These are phyloP conservation scores for Meiosimyza platycephala DNA, from an alignment of 2,888 invertebrate genomes.

Conservation along the genomic window DNA sequence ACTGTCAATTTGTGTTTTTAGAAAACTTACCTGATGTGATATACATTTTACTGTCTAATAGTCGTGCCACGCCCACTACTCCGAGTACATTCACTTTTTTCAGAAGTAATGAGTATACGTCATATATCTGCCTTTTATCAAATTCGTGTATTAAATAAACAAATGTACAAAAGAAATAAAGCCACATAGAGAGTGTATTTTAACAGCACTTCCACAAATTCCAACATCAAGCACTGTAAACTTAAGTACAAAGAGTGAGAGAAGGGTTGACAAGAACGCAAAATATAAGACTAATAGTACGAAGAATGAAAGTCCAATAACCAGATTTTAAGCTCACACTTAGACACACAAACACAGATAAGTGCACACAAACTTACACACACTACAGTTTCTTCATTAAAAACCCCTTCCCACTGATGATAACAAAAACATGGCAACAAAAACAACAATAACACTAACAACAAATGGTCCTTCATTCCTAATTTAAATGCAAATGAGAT, in stretches of 20 bases:
- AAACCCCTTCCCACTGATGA: conserved; percentile 29
- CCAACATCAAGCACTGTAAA: too few species aligned
- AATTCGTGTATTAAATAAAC: too few species aligned
- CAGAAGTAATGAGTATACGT: too few species aligned
- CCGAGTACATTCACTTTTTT: too few species aligned
- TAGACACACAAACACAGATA: conserved; percentile 17
- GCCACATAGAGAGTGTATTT: too few species aligned
- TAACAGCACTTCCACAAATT: too few species aligned
- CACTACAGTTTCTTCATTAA: conserved; percentile 42
- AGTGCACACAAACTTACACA: not conserved
- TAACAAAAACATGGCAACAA: conserved; percentile 23
- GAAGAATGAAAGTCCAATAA: conserved; percentile 40
- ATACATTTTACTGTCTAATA: too few species aligned
- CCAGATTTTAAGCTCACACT: conserved; percentile 48
- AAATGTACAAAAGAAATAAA: too few species aligned
- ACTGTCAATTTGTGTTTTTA: too few species aligned
- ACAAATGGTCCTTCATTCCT: conserved; percentile 45
- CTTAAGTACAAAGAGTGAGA: not conserved
- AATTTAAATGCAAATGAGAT: conserved; percentile 53
- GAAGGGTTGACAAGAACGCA: conserved; percentile 4
- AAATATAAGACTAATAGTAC: conserved; percentile 40
- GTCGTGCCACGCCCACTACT: too few species aligned
- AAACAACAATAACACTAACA: conserved; percentile 19
- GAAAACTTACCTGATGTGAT: too few species aligned
- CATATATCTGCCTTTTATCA: too few species aligned